These are phyloP conservation scores for Neotoxoptera formosana DNA, from an alignment of 1,140 invertebrate genomes.

Conservation along the genomic window DNA sequence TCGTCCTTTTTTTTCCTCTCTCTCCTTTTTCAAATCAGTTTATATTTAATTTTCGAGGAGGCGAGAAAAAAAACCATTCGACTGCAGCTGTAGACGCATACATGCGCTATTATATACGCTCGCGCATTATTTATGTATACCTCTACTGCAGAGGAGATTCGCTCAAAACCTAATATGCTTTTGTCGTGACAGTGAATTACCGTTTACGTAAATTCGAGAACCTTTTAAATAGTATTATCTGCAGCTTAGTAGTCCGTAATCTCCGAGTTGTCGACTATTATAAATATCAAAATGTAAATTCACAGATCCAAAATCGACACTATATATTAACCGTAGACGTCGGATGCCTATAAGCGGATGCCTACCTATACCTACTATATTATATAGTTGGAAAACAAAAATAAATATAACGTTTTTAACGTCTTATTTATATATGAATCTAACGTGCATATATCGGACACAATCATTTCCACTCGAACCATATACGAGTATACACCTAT, in stretches of 20 bases:
- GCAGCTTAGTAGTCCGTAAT: background rate
- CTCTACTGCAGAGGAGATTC: background rate
- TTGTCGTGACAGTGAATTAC: background rate
- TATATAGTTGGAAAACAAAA: background rate
- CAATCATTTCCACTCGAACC: background rate
- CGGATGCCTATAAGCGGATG: background rate
- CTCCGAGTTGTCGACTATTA: background rate
- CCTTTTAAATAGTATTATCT: background rate
- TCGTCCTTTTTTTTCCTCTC: background rate
- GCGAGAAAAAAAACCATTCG: constrained; percentile 12
- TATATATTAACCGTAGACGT: background rate
- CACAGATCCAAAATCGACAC: background rate
- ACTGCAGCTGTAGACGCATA: background rate
- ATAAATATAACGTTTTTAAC: background rate
- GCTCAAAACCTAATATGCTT: background rate
- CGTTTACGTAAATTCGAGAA: background rate
- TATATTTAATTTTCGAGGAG: background rate
- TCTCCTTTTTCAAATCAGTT: background rate
- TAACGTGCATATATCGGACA: background rate
- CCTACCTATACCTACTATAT: too few relatives aligned
- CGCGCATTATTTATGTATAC: background rate
- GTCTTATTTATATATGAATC: background rate
- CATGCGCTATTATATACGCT: background rate
- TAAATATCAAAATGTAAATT: background rate
- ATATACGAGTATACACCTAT: background rate